Evolutionary conservation across 1,140 invertebrate genomes (phyloP).

Genomic region (Metopolophium dirhodum): DNA sequence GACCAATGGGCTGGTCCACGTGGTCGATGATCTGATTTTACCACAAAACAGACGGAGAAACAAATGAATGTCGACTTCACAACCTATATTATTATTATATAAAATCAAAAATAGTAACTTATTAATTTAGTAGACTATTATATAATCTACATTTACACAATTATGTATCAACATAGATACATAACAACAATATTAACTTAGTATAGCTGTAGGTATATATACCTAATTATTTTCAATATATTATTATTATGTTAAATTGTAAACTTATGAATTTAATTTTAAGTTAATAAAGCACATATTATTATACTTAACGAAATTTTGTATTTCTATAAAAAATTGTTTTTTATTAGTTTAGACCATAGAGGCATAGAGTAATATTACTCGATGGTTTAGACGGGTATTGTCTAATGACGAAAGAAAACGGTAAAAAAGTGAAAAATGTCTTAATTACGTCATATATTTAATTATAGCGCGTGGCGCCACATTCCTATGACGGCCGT

Average conservation of each 20-base stretch:
- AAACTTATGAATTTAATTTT: background rate
- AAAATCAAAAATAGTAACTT: background rate
- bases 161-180: background rate
- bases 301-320: background rate
- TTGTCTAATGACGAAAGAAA: no score
- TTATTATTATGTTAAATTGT: background rate
- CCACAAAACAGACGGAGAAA: constrained; percentile 49
- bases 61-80: background rate
- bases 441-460: no score
- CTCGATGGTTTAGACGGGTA: no score
- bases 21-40: constrained; percentile 66
- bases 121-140: background rate
- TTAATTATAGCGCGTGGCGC: no score
- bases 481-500: no score
- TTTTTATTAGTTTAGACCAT: background rate
- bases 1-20: constrained; percentile 69
- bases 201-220: no score
- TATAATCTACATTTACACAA: background rate
- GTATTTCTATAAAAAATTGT: background rate
- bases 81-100: background rate
- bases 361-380: no score
- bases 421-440: no score
- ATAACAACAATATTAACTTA: background rate
- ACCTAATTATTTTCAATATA: no score
- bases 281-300: background rate